Evolutionary conservation across 2,113 vertebrate genomes (phyloP), one percentile per base, ranked within the genome.

Genomic region (Psilopsiagon aymara): DNA sequence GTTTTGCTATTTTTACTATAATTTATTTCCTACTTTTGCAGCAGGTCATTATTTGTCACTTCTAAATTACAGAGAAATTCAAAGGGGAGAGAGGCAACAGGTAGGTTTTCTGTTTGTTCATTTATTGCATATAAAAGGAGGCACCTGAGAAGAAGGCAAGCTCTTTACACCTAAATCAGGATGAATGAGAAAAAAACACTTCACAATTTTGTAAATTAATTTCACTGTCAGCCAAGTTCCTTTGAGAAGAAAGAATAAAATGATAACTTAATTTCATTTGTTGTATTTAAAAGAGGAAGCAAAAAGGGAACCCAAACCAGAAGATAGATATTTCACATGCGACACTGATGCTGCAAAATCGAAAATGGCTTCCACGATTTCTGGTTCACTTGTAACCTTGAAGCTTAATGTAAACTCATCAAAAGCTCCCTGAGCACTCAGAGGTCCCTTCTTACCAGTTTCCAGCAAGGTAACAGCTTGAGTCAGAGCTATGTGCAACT

Each of bases 291-390:
- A 75, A 67, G 23, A 39, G 13, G 11, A 62, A 47, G 7, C 5
- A 35, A n/a, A 53, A 35, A 39, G 4, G 17, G 13, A 35, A 5
- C 7, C 17, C 4, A 20, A 68, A 81, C 5, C 16, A 29, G 14
- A 51, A 2, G 8, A 55, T 2, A 28, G 6, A 59, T 6, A 37
- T 62, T 49, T 80, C 4, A 43, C 1, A 0, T 23, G 12, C 60
- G 17, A 71, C 31, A 31, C 20, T 46, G 67, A 21, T 19, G 39
- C 12, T 66, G 24, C 6, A 46, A 86, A 86, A 64, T 10, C 19
- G 73, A 13, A 49, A 31, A 39, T 3, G 0, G 2, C 1, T 80
- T 35, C 3, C 1, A 52, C 37, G 20, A 17, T 66, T 47, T 51
- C 25, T 71, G n/a, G 1, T 74, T 87, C 67, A n/a, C 28, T 82